A percentile compares a stretch with the other conserved stretches of the same genome.
These are phyloP conservation scores for Drosophila guanche DNA, from an alignment of 1,140 invertebrate species.

Conservation along the genomic window DNA sequence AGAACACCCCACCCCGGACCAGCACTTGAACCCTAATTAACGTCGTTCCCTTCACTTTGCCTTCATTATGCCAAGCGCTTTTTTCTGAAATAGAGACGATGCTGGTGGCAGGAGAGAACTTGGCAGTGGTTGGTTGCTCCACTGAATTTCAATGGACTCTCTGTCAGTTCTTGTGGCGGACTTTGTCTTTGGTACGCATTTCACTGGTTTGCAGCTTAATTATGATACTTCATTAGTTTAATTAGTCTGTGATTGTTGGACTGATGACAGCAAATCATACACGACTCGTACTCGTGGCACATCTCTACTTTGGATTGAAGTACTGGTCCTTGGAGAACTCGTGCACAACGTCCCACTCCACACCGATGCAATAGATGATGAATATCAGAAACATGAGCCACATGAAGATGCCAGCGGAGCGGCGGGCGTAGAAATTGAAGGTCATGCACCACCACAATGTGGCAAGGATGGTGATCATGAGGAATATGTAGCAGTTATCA, in stretches of 20 bases:
- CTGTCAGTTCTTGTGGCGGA: conserved; percentile 18
- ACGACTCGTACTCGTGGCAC: no score
- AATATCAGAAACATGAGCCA: conserved; percentile 37
- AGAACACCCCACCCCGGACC: conserved; percentile 5
- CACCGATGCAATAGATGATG: conserved; percentile 15
- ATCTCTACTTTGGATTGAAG: conserved; percentile 12
- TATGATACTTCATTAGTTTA: conserved; percentile 71
- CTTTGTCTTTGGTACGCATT: conserved; percentile 26
- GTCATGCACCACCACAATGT: conserved; percentile 33
- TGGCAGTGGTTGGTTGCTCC: conserved; percentile 25
- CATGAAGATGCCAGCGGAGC: conserved; percentile 43
- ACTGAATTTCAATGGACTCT: conserved; percentile 48
- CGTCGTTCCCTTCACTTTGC: conserved; percentile 36
- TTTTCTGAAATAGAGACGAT: conserved; percentile 18
- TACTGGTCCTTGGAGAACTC: conserved; percentile 22
- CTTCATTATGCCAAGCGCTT: conserved; percentile 48
- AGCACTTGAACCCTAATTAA: conserved; percentile 67
- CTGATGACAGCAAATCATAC: no score
- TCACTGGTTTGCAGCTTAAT: conserved; percentile 49
- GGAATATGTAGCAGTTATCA: conserved; percentile 42
- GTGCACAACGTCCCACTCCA: conserved; percentile 41
- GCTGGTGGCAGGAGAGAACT: conserved; percentile 20
- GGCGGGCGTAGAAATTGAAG: conserved; percentile 44
- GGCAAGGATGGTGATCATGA: conserved; percentile 24
- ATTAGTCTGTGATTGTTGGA: conserved; percentile 42